Percentiles rank a stretch among this genome's conserved stretches.
These are phyloP conservation scores for Xanthostigma xanthostigma DNA, from an alignment of 2,888 invertebrate genomes.

Conservation along the genomic window DNA sequence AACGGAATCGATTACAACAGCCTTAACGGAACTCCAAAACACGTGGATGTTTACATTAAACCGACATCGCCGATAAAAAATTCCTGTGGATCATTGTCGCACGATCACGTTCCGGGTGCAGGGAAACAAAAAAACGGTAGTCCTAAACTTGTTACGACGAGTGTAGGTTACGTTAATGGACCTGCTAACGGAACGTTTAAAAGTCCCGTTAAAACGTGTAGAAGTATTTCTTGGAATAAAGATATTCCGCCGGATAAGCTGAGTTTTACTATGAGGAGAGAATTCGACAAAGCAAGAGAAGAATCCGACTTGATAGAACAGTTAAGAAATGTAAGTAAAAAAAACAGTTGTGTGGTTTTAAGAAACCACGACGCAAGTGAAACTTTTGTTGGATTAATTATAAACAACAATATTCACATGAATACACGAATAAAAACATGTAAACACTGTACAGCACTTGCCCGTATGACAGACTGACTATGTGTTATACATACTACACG, in stretches of 20 bases:
- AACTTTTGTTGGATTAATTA: too few relatives aligned
- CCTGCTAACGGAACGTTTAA: conserved; percentile 28
- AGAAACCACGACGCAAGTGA: too few relatives aligned
- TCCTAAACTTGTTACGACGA: conserved; percentile 39
- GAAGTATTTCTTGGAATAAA: conserved; percentile 57
- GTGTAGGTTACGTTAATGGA: conserved; percentile 44
- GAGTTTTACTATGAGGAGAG: conserved; percentile 83
- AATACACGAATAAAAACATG: too few relatives aligned
- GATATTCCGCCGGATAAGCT: conserved; percentile 58
- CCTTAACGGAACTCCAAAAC: conserved; percentile 21
- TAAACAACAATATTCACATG: too few relatives aligned
- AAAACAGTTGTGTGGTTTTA: too few relatives aligned
- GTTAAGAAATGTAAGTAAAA: conserved; percentile 59
- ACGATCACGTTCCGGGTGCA: conserved; percentile 32
- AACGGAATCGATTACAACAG: conserved; percentile 17
- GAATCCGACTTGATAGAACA: conserved; percentile 75
- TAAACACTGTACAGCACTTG: too few relatives aligned
- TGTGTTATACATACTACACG: too few relatives aligned
- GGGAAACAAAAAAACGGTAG: conserved; percentile 10
- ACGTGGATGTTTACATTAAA: conserved; percentile 40
- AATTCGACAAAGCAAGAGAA: conserved; percentile 81
- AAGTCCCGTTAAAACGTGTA: conserved; percentile 16
- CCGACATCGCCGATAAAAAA: conserved; percentile 51
- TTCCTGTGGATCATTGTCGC: conserved; percentile 41
- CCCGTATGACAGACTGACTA: too few relatives aligned